A percentile compares a stretch with the other conserved stretches of the same genome.
phyloP scores from a whole-genome alignment of 1,140 invertebrate genomes.

The Prorops nasuta region DNA sequence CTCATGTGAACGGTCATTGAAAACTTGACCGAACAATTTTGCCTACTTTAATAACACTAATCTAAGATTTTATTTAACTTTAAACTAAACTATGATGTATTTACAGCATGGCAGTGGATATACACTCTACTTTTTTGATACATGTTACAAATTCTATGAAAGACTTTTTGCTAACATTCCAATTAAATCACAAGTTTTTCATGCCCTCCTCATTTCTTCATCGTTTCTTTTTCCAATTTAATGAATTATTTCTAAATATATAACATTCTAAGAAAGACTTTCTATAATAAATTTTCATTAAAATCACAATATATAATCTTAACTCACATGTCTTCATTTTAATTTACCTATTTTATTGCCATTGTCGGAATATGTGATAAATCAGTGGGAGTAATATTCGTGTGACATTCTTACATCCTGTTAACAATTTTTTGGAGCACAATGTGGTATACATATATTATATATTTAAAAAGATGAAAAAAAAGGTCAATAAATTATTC shows the following conservation, averaged over 20 bases:
- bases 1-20: no score
- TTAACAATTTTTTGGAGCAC: conserved; percentile 29
- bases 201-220: conserved; percentile 14
- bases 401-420: no score
- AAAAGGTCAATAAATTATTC: conserved; percentile 15
- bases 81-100: conserved; percentile 41
- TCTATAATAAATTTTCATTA: no score
- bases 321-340: no score
- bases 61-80: conserved; percentile 2
- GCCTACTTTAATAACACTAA: neutral
- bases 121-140: conserved; percentile 28
- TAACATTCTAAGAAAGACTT: no score
- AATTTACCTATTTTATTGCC: no score
- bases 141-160: conserved; percentile 1
- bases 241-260: no score
- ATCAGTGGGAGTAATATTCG: no score
- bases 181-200: conserved; percentile 28
- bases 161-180: neutral
- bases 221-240: conserved; percentile 5
- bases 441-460: conserved; percentile 26
- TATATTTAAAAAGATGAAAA: conserved; percentile 12
- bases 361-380: no score
- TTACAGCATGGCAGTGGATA: conserved; percentile 53
- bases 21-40: no score
- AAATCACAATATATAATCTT: no score